A percentile compares a stretch with the other conserved stretches of the same genome.
Evolutionary conservation across 2,113 vertebrate genomes (phyloP).

Genomic region (Chaenogobius annularis): DNA sequence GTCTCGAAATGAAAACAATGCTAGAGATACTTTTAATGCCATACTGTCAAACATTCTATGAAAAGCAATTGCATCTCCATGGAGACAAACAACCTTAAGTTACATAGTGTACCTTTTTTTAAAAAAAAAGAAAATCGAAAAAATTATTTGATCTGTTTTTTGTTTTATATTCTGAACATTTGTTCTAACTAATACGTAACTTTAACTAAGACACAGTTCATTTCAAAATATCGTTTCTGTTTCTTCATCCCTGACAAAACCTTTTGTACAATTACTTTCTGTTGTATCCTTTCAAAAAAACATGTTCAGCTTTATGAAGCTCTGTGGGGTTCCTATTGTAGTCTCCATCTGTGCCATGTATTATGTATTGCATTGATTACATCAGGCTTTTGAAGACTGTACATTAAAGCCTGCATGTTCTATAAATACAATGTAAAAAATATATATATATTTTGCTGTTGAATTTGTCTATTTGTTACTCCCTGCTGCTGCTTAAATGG

Average conservation of each 20-base stretch:
- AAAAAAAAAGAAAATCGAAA: no score
- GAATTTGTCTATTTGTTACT: no score
- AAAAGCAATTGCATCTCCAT: background rate
- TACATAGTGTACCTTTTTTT: no score
- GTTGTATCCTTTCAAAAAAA: background rate
- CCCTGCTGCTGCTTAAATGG: conserved; percentile 6
- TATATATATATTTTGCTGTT: background rate
- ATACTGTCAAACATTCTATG: background rate
- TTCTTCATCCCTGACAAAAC: background rate
- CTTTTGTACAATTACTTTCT: background rate
- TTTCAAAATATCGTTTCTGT: background rate
- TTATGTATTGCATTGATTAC: conserved; percentile 46
- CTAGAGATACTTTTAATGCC: background rate
- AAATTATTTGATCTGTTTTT: no score
- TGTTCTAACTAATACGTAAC: no score
- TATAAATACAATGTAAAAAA: conserved; percentile 27
- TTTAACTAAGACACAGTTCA: background rate
- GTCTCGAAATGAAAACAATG: no score
- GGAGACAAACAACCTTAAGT: background rate
- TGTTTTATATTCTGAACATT: no score
- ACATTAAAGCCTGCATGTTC: conserved; percentile 40
- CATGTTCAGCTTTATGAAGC: background rate
- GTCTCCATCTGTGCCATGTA: conserved; percentile 42
- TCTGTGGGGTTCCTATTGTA: background rate
- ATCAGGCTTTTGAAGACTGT: conserved; percentile 44